These are phyloP conservation scores for Nannobrachium achirus DNA, from an alignment of 2,113 vertebrate genomes.

Conservation along the genomic window DNA sequence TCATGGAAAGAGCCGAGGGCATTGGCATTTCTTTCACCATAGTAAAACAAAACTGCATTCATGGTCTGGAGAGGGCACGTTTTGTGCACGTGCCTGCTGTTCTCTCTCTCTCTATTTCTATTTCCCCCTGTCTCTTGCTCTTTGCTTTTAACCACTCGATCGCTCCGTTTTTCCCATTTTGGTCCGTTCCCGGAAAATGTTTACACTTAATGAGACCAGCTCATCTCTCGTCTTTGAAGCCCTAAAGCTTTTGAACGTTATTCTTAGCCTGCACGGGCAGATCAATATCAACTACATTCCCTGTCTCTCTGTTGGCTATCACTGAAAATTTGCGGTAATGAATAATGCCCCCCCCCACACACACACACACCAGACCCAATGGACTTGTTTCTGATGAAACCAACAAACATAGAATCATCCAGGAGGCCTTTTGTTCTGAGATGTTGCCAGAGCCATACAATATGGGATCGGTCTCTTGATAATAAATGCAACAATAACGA, in stretches of 20 bases:
- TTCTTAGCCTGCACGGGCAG: constrained; percentile 59
- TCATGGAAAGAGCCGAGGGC: too few species aligned
- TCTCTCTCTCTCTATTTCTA: constrained; percentile 20
- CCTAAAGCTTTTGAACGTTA: constrained; percentile 60
- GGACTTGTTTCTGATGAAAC: constrained; percentile 47
- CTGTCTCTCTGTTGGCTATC: constrained; percentile 48
- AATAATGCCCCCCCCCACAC: constrained; percentile 27
- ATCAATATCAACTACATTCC: constrained; percentile 65
- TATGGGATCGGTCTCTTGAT: constrained; percentile 43
- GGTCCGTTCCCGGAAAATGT: constrained; percentile 55
- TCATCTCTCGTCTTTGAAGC: constrained; percentile 48
- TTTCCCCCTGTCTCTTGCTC: constrained; percentile 33
- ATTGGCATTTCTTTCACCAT: too few species aligned
- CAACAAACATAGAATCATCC: constrained; percentile 21
- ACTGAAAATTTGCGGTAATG: constrained; percentile 49
- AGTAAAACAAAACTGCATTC: too few species aligned
- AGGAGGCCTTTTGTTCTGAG: constrained; percentile 22
- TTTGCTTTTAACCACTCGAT: too few species aligned
- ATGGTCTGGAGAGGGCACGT: too few species aligned
- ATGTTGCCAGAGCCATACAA: constrained; percentile 41
- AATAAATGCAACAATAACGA: constrained; percentile 43
- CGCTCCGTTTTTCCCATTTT: constrained; percentile 47
- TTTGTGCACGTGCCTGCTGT: too few species aligned
- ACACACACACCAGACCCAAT: constrained; percentile 25
- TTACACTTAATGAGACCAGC: constrained; percentile 61